Percentiles rank a stretch among this genome's conserved stretches.
These are phyloP conservation scores for Macropis europaea DNA, from an alignment of 2,888 invertebrate species.

Conservation along the genomic window DNA sequence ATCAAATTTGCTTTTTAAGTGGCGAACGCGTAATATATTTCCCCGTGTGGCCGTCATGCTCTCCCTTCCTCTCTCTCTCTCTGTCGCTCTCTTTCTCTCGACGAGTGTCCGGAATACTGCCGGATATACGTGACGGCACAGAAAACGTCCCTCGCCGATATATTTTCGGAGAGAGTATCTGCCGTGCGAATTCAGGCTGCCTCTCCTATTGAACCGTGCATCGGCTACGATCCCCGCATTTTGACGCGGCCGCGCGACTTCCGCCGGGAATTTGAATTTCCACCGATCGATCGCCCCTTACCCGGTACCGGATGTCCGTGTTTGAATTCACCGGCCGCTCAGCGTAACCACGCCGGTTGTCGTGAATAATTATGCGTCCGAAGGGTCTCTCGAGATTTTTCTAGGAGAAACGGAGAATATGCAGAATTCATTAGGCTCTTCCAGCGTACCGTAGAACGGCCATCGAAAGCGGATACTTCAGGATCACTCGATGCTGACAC, in stretches of 20 bases:
- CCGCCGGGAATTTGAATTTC: constrained; percentile 42
- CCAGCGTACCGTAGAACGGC: too few species aligned
- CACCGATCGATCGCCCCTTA: constrained; percentile 19
- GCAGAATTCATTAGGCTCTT: too few species aligned
- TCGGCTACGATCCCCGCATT: constrained; percentile 46
- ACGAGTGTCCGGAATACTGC: constrained; percentile 34
- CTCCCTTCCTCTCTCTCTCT: not conserved
- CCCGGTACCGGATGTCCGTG: not conserved
- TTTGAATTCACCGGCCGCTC: constrained; percentile 28
- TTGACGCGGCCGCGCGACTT: constrained; percentile 41
- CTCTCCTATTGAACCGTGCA: constrained; percentile 41
- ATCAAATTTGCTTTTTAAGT: constrained; percentile 52
- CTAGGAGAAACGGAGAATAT: too few species aligned
- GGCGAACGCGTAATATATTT: constrained; percentile 46
- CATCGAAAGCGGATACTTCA: too few species aligned
- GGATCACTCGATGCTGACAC: too few species aligned
- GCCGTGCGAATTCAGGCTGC: constrained; percentile 4
- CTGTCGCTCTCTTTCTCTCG: not conserved
- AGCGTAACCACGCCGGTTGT: too few species aligned
- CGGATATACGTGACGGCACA: constrained; percentile 46
- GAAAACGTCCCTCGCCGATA: constrained; percentile 45
- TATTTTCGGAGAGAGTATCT: constrained; percentile 47
- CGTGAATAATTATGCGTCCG: too few species aligned
- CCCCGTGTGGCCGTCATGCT: constrained; percentile 17
- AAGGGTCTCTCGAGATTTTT: too few species aligned